phyloP scores from a whole-genome alignment of 2,888 invertebrate genomes.

The Macroteleia sp. region DNA sequence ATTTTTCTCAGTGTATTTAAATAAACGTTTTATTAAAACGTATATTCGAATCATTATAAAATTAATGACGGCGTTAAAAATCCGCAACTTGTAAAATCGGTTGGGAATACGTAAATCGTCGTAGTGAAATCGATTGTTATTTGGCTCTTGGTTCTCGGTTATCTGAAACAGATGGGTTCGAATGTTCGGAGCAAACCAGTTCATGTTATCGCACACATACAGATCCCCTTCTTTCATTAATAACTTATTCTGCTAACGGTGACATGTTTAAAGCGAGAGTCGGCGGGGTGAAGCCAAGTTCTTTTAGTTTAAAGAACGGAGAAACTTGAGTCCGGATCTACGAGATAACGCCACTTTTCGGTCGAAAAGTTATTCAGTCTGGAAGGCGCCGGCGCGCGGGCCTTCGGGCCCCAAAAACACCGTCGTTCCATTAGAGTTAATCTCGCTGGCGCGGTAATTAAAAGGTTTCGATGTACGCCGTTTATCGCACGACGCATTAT shows the following conservation, averaged over 20 bases:
- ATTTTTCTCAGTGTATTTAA: too few relatives aligned
- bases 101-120: constrained; percentile 27
- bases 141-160: constrained; percentile 33
- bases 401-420: constrained; percentile 71
- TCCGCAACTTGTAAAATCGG: constrained; percentile 27
- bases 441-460: constrained; percentile 78
- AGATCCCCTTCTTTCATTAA: constrained; percentile 42
- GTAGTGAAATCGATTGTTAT: constrained; percentile 62
- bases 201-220: constrained; percentile 59
- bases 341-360: constrained; percentile 68
- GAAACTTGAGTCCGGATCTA: constrained; percentile 60
- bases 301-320: constrained; percentile 44
- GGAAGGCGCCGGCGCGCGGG: constrained; percentile 64
- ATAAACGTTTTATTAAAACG: too few relatives aligned
- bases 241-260: constrained; percentile 52
- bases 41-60: too few relatives aligned
- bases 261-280: constrained; percentile 58
- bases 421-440: constrained; percentile 81
- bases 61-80: too few relatives aligned
- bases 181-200: constrained; percentile 62
- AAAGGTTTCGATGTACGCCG: constrained; percentile 80
- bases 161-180: constrained; percentile 63
- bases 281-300: constrained; percentile 43
- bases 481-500: constrained; percentile 72
- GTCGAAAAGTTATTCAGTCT: constrained; percentile 65